Evolutionary conservation across 2,113 vertebrate species (phyloP), one percentile per base, ranked within the genome.

Genomic region (Dermatemys mawii): DNA sequence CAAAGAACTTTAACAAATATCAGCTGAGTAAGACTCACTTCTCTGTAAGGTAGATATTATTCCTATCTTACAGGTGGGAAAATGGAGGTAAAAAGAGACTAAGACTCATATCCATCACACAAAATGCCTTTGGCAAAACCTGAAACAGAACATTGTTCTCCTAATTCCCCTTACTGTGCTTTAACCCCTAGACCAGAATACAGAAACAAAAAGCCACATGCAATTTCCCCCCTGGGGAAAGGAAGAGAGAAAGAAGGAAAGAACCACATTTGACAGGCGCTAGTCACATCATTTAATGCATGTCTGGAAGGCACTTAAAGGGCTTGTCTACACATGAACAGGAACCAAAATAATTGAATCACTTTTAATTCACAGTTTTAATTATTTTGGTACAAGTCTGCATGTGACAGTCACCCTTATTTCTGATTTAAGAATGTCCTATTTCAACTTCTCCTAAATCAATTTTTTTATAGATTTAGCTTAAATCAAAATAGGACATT

Each of bases 331-430:
- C 87, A 73, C 76, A 84, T 46, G 24, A 26, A 46, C 41, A 46
- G 13, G 41, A 76, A 76, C 88, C 88, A 93, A 96, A 95, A 96
- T 90, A 95, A 94, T 90, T 87, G 83, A 94, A 92, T 81, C 93
- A 83, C 94, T 91, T 96, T 95, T 96, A 94, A 94, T 92, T 38
- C 4, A 38, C n/a, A 38, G 9, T 10, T 70, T 22, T 38, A 38
- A n/a, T n/a, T 70, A 38, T 70, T 70, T 94, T 95, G 93, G 90
- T 95, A 96, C 87, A 82, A 92, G 53, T 93, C 94, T 91, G 32
- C 91, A 6, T 96, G 81, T 94, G 86, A 90, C 63, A 91, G 60
- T 46, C 86, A 88, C 35, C 90, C 95, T 46, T 76, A 46, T 46
- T 76, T 95, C 94, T 93, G 92, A 92, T 57, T 57, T 19, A 53